Percentiles rank a stretch among this genome's conserved stretches.
Evolutionary conservation across 2,797 vertebrate genomes (phyloP).

Genomic region (Hydrolagus colliei): DNA sequence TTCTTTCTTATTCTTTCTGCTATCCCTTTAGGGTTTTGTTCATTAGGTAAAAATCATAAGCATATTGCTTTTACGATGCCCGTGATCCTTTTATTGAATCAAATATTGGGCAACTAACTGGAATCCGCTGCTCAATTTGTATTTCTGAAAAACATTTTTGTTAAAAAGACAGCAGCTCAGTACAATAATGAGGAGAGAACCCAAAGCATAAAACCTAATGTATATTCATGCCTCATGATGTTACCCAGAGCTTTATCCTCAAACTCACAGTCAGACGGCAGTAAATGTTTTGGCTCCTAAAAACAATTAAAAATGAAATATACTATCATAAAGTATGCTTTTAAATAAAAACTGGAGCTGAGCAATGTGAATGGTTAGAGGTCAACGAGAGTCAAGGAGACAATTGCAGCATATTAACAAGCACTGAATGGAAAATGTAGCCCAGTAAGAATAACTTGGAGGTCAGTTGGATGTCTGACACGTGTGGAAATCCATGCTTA

Average conservation of each 20-base stretch:
- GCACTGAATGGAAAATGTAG: too few relatives aligned
- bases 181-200: neutral
- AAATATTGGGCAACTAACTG: neutral
- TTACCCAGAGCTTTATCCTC: neutral
- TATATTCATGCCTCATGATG: neutral
- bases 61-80: neutral
- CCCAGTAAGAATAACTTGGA: too few relatives aligned
- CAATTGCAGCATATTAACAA: too few relatives aligned
- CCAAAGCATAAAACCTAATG: neutral
- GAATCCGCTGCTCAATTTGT: neutral
- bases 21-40: neutral
- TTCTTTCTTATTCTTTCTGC: neutral
- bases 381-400: neutral
- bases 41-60: neutral
- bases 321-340: neutral
- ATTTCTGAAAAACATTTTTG: neutral
- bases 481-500: too few relatives aligned
- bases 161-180: neutral
- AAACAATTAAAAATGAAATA: neutral
- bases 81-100: neutral
- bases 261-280: neutral
- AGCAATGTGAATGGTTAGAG: neutral
- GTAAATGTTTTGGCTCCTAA: neutral
- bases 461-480: too few relatives aligned
- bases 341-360: neutral